A percentile compares a stretch with the other conserved stretches of the same genome.
These are phyloP conservation scores for Icerya purchasi DNA, from an alignment of 2,888 invertebrate genomes.

Conservation along the genomic window DNA sequence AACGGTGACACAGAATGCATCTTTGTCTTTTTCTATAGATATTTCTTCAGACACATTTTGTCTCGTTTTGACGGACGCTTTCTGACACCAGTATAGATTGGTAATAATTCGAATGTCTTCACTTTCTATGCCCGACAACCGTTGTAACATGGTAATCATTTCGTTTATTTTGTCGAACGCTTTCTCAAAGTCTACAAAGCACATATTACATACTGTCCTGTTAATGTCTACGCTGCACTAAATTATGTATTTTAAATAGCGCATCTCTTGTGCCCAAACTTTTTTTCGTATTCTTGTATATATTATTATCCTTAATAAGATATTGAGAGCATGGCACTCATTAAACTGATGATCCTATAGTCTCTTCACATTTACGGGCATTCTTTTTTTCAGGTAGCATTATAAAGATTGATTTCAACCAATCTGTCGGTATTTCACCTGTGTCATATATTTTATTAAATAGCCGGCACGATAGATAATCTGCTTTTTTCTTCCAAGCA, in stretches of 20 bases:
- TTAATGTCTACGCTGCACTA: not conserved
- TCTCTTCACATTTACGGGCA: no score
- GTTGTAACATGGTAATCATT: not conserved
- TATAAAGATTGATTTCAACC: not conserved
- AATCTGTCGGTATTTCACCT: not conserved
- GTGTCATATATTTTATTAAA: not conserved
- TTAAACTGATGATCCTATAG: no score
- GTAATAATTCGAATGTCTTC: not conserved
- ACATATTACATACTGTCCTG: not conserved
- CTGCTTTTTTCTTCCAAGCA: not conserved
- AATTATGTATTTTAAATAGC: not conserved
- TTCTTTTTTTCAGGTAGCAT: not conserved
- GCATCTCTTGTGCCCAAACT: not conserved
- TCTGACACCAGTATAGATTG: not conserved
- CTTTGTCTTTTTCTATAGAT: no score
- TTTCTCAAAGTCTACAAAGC: not conserved
- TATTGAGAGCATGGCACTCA: not conserved
- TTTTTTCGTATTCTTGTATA: not conserved
- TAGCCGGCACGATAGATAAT: not conserved
- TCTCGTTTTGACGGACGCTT: no score
- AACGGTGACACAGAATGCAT: no score
- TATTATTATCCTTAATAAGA: not conserved
- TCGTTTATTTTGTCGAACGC: not conserved
- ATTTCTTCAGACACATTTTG: no score
- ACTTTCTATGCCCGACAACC: no score